Percentiles rank a stretch among this genome's conserved stretches.
Evolutionary conservation across 2,888 invertebrate genomes (phyloP).

Genomic region (Tetranychus truncatus): DNA sequence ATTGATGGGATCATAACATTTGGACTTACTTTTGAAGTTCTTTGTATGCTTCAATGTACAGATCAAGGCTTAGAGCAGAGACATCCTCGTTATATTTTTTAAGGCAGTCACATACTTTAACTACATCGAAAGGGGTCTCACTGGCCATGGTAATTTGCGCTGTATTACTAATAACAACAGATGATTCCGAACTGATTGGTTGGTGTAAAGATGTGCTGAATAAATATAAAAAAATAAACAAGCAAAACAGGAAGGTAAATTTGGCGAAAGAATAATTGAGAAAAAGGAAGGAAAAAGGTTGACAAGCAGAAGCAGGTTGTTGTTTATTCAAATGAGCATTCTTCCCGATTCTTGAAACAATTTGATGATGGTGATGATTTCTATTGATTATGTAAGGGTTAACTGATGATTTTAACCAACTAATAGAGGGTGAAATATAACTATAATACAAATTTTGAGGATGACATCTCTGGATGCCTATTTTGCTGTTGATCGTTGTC

Average conservation of each 20-base stretch:
- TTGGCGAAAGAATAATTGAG: neutral
- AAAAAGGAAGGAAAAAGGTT: neutral
- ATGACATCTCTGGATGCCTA: neutral
- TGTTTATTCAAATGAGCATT: neutral
- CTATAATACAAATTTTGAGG: neutral
- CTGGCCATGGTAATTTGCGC: neutral
- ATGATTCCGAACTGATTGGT: neutral
- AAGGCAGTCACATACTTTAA: neutral
- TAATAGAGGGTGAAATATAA: neutral
- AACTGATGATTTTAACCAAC: neutral
- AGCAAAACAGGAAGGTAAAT: neutral
- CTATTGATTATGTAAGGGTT: neutral
- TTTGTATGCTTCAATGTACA: conserved; percentile 24
- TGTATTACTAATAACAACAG: neutral
- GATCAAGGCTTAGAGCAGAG: conserved; percentile 22
- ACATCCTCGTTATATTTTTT: conserved; percentile 3
- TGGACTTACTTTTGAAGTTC: conserved; percentile 24
- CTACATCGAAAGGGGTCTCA: neutral
- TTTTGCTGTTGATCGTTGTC: neutral
- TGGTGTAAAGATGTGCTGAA: neutral
- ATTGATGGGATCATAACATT: neutral
- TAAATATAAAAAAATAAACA: neutral
- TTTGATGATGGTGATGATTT: neutral
- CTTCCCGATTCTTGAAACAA: neutral
- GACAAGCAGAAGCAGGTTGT: neutral